Evolutionary conservation across 2,888 invertebrate genomes (phyloP).

Genomic region (Volucella zonaria): DNA sequence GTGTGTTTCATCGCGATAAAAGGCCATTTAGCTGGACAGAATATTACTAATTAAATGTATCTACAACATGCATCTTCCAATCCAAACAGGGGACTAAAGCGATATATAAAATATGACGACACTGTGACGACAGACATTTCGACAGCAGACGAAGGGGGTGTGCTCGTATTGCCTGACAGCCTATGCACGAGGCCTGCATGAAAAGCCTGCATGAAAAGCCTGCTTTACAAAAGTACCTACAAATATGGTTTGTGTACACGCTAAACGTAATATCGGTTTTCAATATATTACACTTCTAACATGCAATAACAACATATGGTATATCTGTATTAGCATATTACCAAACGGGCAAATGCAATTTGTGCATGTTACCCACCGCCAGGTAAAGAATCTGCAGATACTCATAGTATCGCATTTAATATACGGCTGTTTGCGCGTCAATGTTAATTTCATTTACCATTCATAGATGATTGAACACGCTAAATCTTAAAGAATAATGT

Average conservation of each 20-base stretch:
- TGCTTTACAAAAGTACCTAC: slow-evolving; percentile 49
- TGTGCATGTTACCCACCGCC: slow-evolving; percentile 31
- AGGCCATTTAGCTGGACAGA: slow-evolving; percentile 74
- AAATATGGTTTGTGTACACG: slow-evolving; percentile 65
- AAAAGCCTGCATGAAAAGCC: background rate
- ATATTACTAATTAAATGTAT: slow-evolving; percentile 76
- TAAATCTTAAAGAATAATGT: slow-evolving; percentile 58
- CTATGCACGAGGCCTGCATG: background rate
- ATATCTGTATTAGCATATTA: slow-evolving; percentile 22
- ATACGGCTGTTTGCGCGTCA: slow-evolving; percentile 60
- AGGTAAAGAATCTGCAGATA: slow-evolving; percentile 23
- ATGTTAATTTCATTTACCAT: slow-evolving; percentile 71
- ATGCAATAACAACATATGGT: slow-evolving; percentile 73
- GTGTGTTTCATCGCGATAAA: slow-evolving; percentile 67
- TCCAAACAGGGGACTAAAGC: slow-evolving; percentile 43
- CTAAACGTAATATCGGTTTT: slow-evolving; percentile 66
- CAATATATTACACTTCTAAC: slow-evolving; percentile 64
- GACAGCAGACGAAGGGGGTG: slow-evolving; percentile 48
- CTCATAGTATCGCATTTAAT: slow-evolving; percentile 55
- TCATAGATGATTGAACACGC: slow-evolving; percentile 71
- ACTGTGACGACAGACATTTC: slow-evolving; percentile 70
- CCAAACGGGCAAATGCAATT: slow-evolving; percentile 35
- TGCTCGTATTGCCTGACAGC: background rate
- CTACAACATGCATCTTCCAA: slow-evolving; percentile 74
- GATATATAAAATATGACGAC: slow-evolving; percentile 73